A percentile compares a stretch with the other conserved stretches of the same genome.
These are phyloP conservation scores for Volucella inflata DNA, from an alignment of 2,888 invertebrate genomes.

Conservation along the genomic window DNA sequence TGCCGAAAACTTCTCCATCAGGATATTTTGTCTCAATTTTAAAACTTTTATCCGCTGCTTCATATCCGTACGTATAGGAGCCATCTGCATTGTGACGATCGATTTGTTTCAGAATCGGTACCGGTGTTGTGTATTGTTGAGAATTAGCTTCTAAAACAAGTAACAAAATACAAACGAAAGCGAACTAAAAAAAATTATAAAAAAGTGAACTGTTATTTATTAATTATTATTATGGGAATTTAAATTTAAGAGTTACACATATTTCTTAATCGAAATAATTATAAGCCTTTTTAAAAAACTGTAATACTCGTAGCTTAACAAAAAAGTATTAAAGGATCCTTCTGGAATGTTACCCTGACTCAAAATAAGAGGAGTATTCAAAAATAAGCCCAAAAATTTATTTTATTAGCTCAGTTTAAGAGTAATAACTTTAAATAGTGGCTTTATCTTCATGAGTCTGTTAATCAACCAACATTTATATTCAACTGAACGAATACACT, in stretches of 20 bases:
- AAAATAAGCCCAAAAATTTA: too few relatives aligned
- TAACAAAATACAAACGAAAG: slow-evolving; percentile 26
- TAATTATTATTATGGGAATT: background rate
- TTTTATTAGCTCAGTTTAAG: too few relatives aligned
- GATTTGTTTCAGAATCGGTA: slow-evolving; percentile 92
- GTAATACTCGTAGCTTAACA: too few relatives aligned
- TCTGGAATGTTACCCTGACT: too few relatives aligned
- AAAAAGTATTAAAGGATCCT: too few relatives aligned
- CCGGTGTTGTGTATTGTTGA: slow-evolving; percentile 88
- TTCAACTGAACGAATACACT: too few relatives aligned
- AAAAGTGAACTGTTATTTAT: background rate
- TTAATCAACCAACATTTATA: too few relatives aligned
- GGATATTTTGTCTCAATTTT: slow-evolving; percentile 95
- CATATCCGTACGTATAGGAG: slow-evolving; percentile 94
- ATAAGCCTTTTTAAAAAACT: too few relatives aligned
- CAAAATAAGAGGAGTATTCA: too few relatives aligned
- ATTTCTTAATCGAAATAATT: too few relatives aligned
- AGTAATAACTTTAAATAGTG: too few relatives aligned
- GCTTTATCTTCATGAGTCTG: too few relatives aligned
- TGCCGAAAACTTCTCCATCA: slow-evolving; percentile 93
- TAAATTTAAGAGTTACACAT: background rate
- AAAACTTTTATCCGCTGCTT: slow-evolving; percentile 93
- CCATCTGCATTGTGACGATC: slow-evolving; percentile 94
- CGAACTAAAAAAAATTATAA: slow-evolving; percentile 24
- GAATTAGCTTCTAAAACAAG: slow-evolving; percentile 69